Conservation (phyloP, 2,888 invertebrate species). For the Pelosia muscerda region DNA sequence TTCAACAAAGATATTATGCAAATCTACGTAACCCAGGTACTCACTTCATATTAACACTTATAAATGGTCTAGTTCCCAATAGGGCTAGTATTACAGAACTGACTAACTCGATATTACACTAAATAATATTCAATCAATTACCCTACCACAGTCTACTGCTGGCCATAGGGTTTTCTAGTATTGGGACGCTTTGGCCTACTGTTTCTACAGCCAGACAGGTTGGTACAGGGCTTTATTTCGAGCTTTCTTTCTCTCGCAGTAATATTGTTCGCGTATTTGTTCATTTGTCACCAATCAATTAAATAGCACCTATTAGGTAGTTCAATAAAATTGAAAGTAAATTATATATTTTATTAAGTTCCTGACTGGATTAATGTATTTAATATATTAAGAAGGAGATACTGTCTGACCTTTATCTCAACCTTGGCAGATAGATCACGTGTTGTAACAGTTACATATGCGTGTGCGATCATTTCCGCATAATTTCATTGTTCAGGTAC, state of each 20-base stretch:
- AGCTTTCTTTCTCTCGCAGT: too few relatives aligned
- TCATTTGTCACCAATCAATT: too few relatives aligned
- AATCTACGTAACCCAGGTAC: not conserved
- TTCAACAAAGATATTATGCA: too few relatives aligned
- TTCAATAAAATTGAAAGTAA: not conserved
- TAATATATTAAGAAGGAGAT: not conserved
- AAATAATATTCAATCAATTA: too few relatives aligned
- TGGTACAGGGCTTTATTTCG: too few relatives aligned
- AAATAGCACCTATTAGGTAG: too few relatives aligned
- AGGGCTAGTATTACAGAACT: not conserved
- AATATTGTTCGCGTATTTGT: too few relatives aligned
- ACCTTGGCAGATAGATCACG: constrained; percentile 18
- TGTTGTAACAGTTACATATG: not conserved
- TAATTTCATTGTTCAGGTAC: constrained; percentile 25
- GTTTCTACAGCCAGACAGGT: too few relatives aligned
- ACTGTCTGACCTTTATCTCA: constrained; percentile 15
- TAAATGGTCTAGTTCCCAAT: not conserved
- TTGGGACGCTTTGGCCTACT: too few relatives aligned
- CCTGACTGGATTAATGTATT: not conserved
- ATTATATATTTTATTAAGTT: not conserved
- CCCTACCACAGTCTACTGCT: too few relatives aligned
- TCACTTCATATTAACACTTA: not conserved
- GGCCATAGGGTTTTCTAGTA: too few relatives aligned
- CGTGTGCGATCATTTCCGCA: constrained; percentile 38
- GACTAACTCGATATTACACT: not conserved